These are phyloP conservation scores for Muschampia plurimacula DNA, from an alignment of 2,888 invertebrate genomes.

Conservation along the genomic window DNA sequence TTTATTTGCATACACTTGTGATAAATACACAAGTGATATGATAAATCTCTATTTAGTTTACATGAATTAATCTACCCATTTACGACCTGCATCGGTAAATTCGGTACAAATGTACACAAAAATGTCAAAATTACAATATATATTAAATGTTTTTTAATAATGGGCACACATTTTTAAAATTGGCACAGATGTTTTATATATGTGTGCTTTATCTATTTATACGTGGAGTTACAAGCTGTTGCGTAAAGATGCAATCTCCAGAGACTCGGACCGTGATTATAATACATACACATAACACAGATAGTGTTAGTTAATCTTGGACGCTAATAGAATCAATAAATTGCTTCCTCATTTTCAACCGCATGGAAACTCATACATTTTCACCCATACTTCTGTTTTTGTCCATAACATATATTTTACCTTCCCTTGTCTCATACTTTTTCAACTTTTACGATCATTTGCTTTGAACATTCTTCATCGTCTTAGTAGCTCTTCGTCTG, in stretches of 20 bases:
- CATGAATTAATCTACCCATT: too few species aligned
- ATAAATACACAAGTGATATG: too few species aligned
- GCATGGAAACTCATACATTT: slow-evolving; percentile 70
- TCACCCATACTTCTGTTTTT: slow-evolving; percentile 43
- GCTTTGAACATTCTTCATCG: too few species aligned
- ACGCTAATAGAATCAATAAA: slow-evolving; percentile 69
- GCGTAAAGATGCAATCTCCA: slow-evolving; percentile 71
- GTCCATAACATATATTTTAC: slow-evolving; percentile 24
- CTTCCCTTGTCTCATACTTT: slow-evolving; percentile 28
- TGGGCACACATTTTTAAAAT: too few species aligned
- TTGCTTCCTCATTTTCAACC: slow-evolving; percentile 72
- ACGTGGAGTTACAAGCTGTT: slow-evolving; percentile 52
- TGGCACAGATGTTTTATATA: slow-evolving; percentile 21
- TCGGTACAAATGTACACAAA: background rate
- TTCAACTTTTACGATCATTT: background rate
- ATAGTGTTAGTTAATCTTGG: slow-evolving; percentile 70
- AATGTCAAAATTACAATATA: too few species aligned
- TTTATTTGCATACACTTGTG: background rate
- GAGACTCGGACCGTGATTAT: slow-evolving; percentile 60
- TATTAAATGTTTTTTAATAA: too few species aligned
- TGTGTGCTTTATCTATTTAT: slow-evolving; percentile 45
- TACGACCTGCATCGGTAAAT: too few species aligned
- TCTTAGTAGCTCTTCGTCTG: background rate
- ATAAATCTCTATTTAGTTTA: too few species aligned
- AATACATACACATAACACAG: slow-evolving; percentile 62